Base-by-base conservation (phyloP, 2,888 invertebrate species). In the Exephanes ischioxanthus region DNA sequence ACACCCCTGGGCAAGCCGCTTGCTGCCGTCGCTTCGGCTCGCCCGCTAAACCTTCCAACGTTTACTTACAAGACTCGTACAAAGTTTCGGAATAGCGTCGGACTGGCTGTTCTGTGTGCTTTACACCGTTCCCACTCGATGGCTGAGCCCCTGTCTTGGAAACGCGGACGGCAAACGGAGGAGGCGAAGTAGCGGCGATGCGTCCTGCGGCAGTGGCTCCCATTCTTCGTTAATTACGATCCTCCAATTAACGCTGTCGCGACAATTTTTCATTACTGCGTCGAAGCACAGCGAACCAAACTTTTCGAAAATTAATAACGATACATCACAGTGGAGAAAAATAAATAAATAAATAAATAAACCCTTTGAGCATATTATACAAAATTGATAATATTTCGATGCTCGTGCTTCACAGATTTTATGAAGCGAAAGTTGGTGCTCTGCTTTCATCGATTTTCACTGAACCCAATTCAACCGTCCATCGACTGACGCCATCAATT, bases 151-250 rank as follows among this genome's bases (percentile, higher is more conserved):
- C 86, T 86, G 87, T 87, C 87, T 73, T 83, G 84, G 80, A 83
- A 78, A 73, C 79, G 78, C 79, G 71, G 67, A 41, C 80, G 80
- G 73, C 77, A 73, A 84, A 80, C 83, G 73, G 55, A 75, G 81
- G 80, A 75, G 73, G 86, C 87, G 88, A 89, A 85, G 86, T 84
- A 80, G 80, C 75, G 30, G 63, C 70, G 82, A 87, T 87, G 84
- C 84, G 73, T 55, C 66, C 45, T 37, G 79, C 76, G 63, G 30
- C 85, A 85, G 86, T 82, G 86, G 75, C 70, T 86, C 80, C 78
- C 86, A 86, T 75, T 76, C 68, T 19, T 58, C 48, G 16, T 73
- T 19, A 11, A 22, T 53, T 26, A 7, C 30, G 11, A 14, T 3
- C 19, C 48, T n/a, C 45, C n/a, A 16, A 33, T 33, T 5, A 63